Base-by-base conservation (phyloP, 2,113 vertebrate genomes). In the Tautogolabrus adspersus region DNA sequence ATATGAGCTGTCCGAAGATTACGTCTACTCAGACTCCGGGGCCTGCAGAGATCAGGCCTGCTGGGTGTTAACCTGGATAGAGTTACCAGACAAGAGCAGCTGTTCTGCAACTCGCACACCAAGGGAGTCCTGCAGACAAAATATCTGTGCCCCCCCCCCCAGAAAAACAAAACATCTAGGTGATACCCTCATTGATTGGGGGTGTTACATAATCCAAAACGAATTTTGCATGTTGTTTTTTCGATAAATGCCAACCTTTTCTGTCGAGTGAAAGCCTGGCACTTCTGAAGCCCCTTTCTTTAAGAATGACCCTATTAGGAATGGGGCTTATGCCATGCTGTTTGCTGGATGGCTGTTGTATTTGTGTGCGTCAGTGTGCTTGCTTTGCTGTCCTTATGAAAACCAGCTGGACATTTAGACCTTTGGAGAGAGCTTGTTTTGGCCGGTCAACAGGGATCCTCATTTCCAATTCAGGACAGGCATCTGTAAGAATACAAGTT, bases 1-100 rank as follows among this genome's bases (percentile, higher is more conserved):
- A 90, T 90, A 89, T 70, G 84, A 83, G 74, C 71, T 72, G 58
- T 49, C 58, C 2, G 26, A 66, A 49, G 86, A 88, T 82, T 88
- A 79, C 0, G 1, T 44, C 60, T 78, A 10, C 64, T 68, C 49
- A 75, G 46, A 77, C 65, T 62, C 49, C 37, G 47, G 18, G 66
- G 60, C 62, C 72, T 73, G 68, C 34, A 52, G 72, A 75, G 75
- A 66, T 76, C 65, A 78, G 73, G 81, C 52, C 62, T 38, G 71
- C 71, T 65, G 64, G 49, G 74, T 67, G 84, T 86, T 75, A 86
- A 73, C 55, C 49, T 21, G 49, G 76, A 87, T 79, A 64, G 60
- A 82, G 86, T 82, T 73, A 82, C 78, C 66, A 63, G 74, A 67
- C 75, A 69, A 56, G 55, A 64, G 79, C 59, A 59, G 52, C 63